phyloP scores from a whole-genome alignment of 1,140 invertebrate genomes.

The Alviniconcha marisindica region DNA sequence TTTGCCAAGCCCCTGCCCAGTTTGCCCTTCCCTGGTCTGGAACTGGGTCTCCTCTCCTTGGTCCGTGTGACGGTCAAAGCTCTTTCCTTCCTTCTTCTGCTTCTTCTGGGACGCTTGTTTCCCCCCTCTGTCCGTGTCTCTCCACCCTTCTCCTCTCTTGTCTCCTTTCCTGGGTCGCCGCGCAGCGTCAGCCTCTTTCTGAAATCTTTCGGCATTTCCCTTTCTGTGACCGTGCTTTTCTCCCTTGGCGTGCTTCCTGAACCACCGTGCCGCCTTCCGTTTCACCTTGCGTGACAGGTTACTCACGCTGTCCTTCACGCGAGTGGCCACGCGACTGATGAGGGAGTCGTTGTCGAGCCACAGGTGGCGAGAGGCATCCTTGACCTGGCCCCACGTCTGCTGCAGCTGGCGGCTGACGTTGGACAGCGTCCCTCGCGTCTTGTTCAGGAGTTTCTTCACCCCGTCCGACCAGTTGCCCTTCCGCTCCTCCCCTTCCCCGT shows the following conservation, averaged over 20 bases:
- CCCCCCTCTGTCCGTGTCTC: neutral
- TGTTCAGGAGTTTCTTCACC: conserved; percentile 17
- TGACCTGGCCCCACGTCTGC: conserved; percentile 17
- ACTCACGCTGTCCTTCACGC: neutral
- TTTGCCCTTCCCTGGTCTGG: neutral
- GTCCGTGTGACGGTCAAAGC: too few relatives aligned
- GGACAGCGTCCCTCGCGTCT: neutral
- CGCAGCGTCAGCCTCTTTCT: too few relatives aligned
- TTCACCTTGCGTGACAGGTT: neutral
- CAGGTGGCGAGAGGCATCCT: neutral
- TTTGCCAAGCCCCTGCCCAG: neutral
- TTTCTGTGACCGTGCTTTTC: neutral
- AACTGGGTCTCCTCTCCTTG: too few relatives aligned
- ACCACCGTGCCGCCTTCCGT: neutral
- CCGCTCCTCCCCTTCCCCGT: neutral
- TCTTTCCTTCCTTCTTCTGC: neutral
- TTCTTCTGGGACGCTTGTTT: neutral
- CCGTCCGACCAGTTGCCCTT: neutral
- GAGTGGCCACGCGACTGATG: neutral
- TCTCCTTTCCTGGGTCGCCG: too few relatives aligned
- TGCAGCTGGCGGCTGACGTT: neutral
- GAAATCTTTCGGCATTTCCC: neutral
- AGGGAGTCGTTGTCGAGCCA: neutral
- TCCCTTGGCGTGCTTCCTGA: neutral
- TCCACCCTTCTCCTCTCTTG: neutral